phyloP scores from a whole-genome alignment of 2,888 invertebrate genomes.

The Perizoma affinitatum region DNA sequence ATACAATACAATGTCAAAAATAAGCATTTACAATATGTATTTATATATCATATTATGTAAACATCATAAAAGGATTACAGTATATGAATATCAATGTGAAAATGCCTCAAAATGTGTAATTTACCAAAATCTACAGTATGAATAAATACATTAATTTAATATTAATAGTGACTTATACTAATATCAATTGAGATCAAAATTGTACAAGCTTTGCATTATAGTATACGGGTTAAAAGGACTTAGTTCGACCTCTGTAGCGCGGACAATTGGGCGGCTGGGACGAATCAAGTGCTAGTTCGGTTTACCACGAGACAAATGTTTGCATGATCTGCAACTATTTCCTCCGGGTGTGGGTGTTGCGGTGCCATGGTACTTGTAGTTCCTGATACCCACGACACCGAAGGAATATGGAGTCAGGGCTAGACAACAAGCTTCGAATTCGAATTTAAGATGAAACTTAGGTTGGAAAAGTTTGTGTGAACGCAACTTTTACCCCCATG shows the following conservation, averaged over 20 bases:
- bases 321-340: too few species aligned
- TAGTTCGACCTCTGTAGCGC: not conserved
- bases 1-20: too few species aligned
- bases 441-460: too few species aligned
- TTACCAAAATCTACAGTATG: conserved; percentile 33
- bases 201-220: conserved; percentile 58
- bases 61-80: conserved; percentile 32
- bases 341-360: too few species aligned
- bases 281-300: too few species aligned
- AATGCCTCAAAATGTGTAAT: conserved; percentile 27
- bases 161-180: conserved; percentile 5
- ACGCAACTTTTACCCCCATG: not conserved
- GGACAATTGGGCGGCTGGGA: too few species aligned
- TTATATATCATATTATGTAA: conserved; percentile 7
- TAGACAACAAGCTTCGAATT: too few species aligned
- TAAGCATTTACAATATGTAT: conserved; percentile 16
- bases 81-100: conserved; percentile 40
- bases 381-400: too few species aligned
- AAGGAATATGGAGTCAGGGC: too few species aligned
- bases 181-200: conserved; percentile 47
- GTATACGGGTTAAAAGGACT: conserved; percentile 39
- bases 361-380: too few species aligned
- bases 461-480: too few species aligned
- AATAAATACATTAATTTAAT: conserved; percentile 22
- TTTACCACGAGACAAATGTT: too few species aligned